These are phyloP conservation scores for Teleogryllus occipitalis DNA, from an alignment of 1,140 invertebrate species.

Conservation along the genomic window DNA sequence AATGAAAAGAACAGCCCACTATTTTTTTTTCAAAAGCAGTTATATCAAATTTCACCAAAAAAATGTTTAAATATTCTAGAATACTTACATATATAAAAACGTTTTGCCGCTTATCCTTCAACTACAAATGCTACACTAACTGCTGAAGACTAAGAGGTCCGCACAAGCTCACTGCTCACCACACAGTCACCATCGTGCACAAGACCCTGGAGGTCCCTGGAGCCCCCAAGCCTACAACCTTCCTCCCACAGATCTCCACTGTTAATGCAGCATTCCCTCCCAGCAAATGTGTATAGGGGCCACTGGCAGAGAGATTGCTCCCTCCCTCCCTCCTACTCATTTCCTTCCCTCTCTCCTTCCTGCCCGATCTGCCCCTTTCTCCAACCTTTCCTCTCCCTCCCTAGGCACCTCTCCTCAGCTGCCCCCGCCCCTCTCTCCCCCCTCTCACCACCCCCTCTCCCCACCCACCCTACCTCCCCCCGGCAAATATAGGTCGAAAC, in stretches of 20 bases:
- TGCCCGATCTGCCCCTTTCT: conserved; percentile 16
- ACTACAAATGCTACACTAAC: neutral
- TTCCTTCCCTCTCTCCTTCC: neutral
- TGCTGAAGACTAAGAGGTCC: no score
- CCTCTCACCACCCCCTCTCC: neutral
- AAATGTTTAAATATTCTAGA: no score
- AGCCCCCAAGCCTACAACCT: neutral
- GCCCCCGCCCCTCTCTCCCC: neutral
- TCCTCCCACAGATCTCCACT: neutral
- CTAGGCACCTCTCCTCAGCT: neutral
- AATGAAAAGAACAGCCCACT: no score
- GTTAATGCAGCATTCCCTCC: neutral
- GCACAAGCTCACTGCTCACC: neutral
- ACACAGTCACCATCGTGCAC: neutral
- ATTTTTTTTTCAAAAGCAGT: no score
- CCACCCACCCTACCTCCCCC: neutral
- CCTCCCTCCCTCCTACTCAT: neutral
- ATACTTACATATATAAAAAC: no score
- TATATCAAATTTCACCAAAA: no score
- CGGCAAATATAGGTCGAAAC: neutral
- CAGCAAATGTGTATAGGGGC: neutral
- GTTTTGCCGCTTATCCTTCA: neutral
- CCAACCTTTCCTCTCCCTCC: conserved; percentile 1
- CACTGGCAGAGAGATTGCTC: neutral
- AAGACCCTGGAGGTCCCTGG: neutral